Percentiles rank a stretch among this genome's conserved stretches.
Conservation (phyloP, 2,888 invertebrate genomes). For the Apamea epomidion region DNA sequence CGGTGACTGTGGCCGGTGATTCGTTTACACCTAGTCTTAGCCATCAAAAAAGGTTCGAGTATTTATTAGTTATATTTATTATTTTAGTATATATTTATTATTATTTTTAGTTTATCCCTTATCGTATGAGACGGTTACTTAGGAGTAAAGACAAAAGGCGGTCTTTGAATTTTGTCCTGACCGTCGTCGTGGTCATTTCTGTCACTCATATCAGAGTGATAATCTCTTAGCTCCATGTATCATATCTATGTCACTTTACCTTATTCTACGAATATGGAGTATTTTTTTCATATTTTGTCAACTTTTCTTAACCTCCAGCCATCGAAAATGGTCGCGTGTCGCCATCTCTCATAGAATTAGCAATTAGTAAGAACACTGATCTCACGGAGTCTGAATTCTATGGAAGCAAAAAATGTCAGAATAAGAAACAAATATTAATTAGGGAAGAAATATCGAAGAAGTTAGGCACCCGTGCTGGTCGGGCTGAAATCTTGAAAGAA, state of each 20-base stretch:
- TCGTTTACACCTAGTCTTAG: too few relatives aligned
- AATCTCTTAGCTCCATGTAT: background rate
- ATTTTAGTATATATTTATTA: too few relatives aligned
- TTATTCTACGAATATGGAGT: background rate
- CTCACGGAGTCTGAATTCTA: background rate
- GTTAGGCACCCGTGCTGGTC: conserved; percentile 8
- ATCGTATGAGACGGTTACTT: background rate
- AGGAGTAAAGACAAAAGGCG: background rate
- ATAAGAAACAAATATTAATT: background rate
- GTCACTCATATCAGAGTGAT: background rate
- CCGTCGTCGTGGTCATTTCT: background rate
- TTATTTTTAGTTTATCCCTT: too few relatives aligned
- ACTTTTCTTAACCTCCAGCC: conserved; percentile 24
- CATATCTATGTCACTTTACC: background rate
- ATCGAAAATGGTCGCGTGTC: conserved; percentile 43
- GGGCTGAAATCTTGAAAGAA: conserved; percentile 22
- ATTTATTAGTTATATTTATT: too few relatives aligned
- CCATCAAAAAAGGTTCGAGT: background rate
- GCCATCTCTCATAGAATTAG: conserved; percentile 38
- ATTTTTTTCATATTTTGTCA: background rate
- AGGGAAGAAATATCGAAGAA: conserved; percentile 13
- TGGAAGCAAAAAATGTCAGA: background rate
- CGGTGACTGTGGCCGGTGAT: too few relatives aligned
- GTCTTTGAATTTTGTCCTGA: background rate
- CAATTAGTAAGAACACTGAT: background rate